phyloP scores from a whole-genome alignment of 2,888 invertebrate genomes.

The Eupithecia tripunctaria region DNA sequence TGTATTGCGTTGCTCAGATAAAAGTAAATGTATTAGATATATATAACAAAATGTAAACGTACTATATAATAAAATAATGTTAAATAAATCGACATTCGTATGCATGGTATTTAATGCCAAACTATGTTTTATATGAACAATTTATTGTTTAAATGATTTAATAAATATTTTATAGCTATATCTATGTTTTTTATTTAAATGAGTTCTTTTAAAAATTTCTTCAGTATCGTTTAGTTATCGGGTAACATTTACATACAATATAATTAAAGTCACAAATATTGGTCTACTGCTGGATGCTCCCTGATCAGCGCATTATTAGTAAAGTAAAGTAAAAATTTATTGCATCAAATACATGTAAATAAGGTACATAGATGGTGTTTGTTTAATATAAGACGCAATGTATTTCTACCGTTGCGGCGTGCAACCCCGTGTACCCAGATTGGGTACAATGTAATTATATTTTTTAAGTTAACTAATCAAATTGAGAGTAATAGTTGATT shows the following conservation, averaged over 20 bases:
- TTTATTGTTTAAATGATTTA: constrained; percentile 63
- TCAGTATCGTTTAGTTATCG: not conserved
- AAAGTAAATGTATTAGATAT: not conserved
- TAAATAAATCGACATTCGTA: constrained; percentile 39
- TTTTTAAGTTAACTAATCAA: too few species aligned
- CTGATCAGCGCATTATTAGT: too few species aligned
- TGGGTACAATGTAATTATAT: too few species aligned
- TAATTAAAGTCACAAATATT: not conserved
- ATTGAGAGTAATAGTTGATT: too few species aligned
- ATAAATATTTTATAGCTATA: constrained; percentile 70
- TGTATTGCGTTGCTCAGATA: constrained; percentile 11
- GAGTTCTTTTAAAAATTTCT: not conserved
- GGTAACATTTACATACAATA: not conserved
- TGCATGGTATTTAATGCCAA: constrained; percentile 43
- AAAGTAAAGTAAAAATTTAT: too few species aligned
- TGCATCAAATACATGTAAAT: too few species aligned
- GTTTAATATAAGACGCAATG: too few species aligned
- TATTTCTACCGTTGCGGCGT: too few species aligned
- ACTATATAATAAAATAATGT: constrained; percentile 9
- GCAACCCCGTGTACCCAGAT: too few species aligned
- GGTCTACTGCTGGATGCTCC: too few species aligned
- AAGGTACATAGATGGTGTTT: too few species aligned
- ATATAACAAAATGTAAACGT: constrained; percentile 8
- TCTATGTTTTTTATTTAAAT: constrained; percentile 44
- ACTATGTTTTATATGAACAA: constrained; percentile 47